phyloP scores from a whole-genome alignment of 2,888 invertebrate species.

The Balanococcus diminutus region DNA sequence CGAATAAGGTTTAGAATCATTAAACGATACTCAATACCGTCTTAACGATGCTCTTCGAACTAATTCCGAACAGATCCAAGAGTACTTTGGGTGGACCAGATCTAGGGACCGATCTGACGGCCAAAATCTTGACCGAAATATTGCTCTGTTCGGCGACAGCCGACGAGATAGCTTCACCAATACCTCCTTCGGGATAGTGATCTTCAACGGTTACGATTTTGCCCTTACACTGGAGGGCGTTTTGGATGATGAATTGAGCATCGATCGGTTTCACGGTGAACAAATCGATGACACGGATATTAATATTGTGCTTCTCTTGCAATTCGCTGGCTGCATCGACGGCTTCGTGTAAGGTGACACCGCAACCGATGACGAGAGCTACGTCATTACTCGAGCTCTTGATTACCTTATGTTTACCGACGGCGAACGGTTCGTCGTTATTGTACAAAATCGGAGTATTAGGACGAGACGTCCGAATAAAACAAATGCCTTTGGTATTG shows the following conservation, averaged over 20 bases:
- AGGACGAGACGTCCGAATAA: conserved; percentile 94
- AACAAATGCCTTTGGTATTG: conserved; percentile 92
- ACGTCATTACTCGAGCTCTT: conserved; percentile 77
- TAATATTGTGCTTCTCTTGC: conserved; percentile 69
- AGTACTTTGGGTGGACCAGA: conserved; percentile 89
- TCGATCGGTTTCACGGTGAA: conserved; percentile 98
- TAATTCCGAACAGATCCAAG: conserved; percentile 87
- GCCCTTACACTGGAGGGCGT: conserved; percentile 81
- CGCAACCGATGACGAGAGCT: conserved; percentile 88
- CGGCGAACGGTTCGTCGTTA: conserved; percentile 80
- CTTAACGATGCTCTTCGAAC: conserved; percentile 76
- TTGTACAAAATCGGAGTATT: conserved; percentile 84
- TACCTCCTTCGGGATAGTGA: conserved; percentile 94
- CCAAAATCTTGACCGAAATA: conserved; percentile 77
- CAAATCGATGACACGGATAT: conserved; percentile 86
- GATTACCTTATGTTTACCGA: conserved; percentile 81
- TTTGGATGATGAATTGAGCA: conserved; percentile 72
- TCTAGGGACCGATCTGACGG: conserved; percentile 82
- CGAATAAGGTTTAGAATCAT: not conserved
- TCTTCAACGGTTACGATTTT: conserved; percentile 93
- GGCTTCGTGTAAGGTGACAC: conserved; percentile 92
- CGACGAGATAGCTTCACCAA: conserved; percentile 92
- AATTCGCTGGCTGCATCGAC: conserved; percentile 81
- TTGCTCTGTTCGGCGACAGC: conserved; percentile 76
- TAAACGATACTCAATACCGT: conserved; percentile 27